phyloP scores from a whole-genome alignment of 2,797 vertebrate species.

The Toxotes lorentzi region DNA sequence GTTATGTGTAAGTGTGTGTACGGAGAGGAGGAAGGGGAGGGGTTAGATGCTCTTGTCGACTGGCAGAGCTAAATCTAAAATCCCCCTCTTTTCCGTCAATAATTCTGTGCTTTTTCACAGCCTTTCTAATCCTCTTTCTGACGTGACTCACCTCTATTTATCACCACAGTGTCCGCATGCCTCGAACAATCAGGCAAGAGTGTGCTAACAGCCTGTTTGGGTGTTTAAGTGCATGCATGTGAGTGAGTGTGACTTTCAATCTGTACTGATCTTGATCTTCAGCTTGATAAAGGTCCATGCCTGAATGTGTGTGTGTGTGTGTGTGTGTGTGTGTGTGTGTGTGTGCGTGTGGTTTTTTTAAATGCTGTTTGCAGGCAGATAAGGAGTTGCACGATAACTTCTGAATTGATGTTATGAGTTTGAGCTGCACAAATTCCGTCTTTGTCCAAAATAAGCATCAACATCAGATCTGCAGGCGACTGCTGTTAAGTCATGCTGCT shows the following conservation, averaged over 20 bases:
- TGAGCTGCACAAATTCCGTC: constrained; percentile 42
- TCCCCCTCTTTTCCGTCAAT: constrained; percentile 73
- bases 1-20: constrained; percentile 41
- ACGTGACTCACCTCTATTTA: constrained; percentile 68
- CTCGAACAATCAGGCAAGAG: constrained; percentile 53
- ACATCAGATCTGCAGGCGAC: constrained; percentile 32
- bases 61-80: constrained; percentile 75
- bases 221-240: background rate
- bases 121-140: constrained; percentile 76
- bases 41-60: constrained; percentile 48
- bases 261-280: constrained; percentile 44
- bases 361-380: constrained; percentile 34
- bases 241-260: constrained; percentile 28
- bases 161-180: constrained; percentile 40
- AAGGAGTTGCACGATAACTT: constrained; percentile 27
- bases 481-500: constrained; percentile 52
- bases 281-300: constrained; percentile 14
- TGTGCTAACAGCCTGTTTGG: constrained; percentile 23
- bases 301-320: constrained; percentile 1
- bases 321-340: constrained; percentile 9
- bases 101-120: constrained; percentile 78
- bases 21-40: constrained; percentile 16
- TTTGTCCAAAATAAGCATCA: constrained; percentile 54
- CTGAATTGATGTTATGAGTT: constrained; percentile 36
- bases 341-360: background rate